Evolutionary conservation across 2,888 invertebrate species (phyloP).

Genomic region (Halocaridina rubra): DNA sequence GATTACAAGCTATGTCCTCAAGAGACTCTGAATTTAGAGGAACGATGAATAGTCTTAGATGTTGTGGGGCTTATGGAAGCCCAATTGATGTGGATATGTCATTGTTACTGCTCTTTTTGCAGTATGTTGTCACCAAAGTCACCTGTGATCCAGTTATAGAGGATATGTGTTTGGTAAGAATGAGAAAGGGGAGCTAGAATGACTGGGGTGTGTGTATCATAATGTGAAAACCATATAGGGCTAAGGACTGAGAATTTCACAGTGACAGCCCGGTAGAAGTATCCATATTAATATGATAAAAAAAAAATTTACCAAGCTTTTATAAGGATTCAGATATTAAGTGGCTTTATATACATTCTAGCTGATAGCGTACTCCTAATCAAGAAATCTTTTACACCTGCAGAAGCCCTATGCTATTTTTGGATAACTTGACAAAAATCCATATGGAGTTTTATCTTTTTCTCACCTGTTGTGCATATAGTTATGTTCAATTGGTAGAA

Average conservation of each 20-base stretch:
- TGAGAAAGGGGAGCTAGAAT: neutral
- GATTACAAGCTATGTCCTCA: conserved; percentile 49
- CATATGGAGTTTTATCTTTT: neutral
- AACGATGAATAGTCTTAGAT: conserved; percentile 38
- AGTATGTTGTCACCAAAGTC: neutral
- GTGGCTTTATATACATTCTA: conserved; percentile 13
- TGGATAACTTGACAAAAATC: no score
- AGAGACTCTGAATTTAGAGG: conserved; percentile 60
- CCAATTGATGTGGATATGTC: neutral
- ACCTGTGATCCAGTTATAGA: conserved; percentile 24
- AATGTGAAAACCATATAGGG: no score
- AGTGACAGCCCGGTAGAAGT: neutral
- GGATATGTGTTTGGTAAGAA: neutral
- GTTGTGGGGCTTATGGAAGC: neutral
- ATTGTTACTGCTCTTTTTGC: neutral
- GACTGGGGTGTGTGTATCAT: neutral
- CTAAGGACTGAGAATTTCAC: no score
- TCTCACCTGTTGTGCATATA: neutral
- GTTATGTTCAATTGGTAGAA: conserved; percentile 5
- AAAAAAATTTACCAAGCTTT: neutral
- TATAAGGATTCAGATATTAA: neutral
- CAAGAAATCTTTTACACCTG: neutral
- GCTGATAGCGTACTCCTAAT: neutral
- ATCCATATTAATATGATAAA: neutral
- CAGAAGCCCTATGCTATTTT: neutral